Conservation (phyloP, 2,113 vertebrate species). For the Cervus canadensis region DNA sequence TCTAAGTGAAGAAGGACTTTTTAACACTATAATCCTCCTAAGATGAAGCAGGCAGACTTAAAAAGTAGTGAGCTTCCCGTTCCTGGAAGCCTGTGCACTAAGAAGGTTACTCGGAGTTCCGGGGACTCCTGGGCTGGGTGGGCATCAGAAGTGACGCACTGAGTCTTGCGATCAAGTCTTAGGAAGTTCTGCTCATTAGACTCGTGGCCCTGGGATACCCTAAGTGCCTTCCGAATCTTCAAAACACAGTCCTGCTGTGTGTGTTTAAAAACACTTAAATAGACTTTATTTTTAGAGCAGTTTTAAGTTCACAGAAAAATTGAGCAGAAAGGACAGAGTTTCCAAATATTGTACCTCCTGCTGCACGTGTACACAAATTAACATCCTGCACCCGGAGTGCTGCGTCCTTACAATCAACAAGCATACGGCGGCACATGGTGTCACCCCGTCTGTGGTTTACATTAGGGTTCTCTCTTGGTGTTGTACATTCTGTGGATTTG, state of each 20-base stretch:
- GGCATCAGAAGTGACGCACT: neutral
- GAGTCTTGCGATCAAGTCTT: neutral
- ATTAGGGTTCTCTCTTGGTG: neutral
- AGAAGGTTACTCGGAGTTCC: neutral
- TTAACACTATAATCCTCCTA: neutral
- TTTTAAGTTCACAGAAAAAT: neutral
- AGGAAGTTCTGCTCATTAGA: neutral
- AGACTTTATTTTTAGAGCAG: neutral
- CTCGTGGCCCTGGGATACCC: neutral
- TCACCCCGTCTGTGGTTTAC: accelerated
- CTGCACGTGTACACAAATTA: accelerated
- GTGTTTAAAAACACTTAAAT: neutral
- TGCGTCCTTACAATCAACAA: accelerated
- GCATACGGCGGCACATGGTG: accelerated
- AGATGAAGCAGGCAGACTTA: neutral
- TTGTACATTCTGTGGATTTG: accelerated
- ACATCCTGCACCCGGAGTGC: accelerated
- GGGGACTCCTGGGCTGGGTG: neutral
- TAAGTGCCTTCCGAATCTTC: neutral
- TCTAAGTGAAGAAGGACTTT: neutral
- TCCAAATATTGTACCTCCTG: too few species aligned
- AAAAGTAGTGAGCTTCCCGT: neutral
- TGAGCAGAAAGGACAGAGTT: neutral
- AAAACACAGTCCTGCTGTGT: neutral
- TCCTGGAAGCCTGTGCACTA: neutral